phyloP scores from a whole-genome alignment of 2,113 vertebrate species.

The Fulmarus glacialis region DNA sequence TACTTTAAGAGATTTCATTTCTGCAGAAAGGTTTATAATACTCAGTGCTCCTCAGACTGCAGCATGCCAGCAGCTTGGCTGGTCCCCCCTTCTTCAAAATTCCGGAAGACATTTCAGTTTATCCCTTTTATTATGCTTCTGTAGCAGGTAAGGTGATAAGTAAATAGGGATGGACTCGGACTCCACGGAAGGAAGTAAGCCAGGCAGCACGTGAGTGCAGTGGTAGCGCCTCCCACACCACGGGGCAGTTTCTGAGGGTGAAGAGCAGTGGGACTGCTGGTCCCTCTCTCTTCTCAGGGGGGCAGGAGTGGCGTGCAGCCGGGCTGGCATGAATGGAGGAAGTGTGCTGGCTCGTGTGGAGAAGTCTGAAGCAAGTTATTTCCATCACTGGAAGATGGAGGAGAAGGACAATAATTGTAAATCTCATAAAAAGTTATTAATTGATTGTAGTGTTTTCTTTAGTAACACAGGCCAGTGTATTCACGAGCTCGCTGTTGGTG shows the following conservation, averaged over 20 bases:
- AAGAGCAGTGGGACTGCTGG: neutral
- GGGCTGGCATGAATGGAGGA: neutral
- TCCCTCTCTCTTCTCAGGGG: neutral
- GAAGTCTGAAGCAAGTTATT: neutral
- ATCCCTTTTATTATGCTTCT: neutral
- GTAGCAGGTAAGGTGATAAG: neutral
- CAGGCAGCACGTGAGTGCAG: neutral
- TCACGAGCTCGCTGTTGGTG: neutral
- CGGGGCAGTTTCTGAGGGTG: neutral
- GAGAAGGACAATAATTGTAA: neutral
- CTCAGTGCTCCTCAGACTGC: neutral
- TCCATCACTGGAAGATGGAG: neutral
- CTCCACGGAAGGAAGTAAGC: neutral
- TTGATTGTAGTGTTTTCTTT: neutral
- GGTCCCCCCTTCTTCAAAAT: neutral
- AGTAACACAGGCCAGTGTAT: neutral
- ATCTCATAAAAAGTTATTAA: neutral
- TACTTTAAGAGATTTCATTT: neutral
- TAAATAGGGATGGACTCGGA: neutral
- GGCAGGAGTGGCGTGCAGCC: accelerated
- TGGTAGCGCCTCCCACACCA: accelerated
- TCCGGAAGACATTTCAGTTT: neutral
- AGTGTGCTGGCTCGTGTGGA: neutral
- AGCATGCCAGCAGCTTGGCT: neutral
- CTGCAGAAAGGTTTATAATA: neutral